These are phyloP conservation scores for Sinosuthora webbiana DNA, from an alignment of 2,113 vertebrate species.

Conservation along the genomic window DNA sequence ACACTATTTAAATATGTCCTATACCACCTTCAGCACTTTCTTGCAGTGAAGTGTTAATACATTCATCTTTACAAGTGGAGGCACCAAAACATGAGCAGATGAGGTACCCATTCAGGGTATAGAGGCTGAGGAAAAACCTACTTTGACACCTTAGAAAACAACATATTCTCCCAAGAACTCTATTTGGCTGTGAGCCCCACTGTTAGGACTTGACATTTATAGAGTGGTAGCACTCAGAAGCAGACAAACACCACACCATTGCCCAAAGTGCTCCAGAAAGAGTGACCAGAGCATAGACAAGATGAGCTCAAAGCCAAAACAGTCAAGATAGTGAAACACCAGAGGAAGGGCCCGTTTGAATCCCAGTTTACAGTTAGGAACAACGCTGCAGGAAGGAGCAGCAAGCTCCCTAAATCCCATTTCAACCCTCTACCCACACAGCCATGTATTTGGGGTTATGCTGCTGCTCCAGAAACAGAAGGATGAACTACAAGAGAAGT, in stretches of 20 bases:
- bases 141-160: neutral
- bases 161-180: neutral
- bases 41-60: neutral
- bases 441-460: neutral
- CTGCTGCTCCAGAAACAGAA: neutral
- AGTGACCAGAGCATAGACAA: neutral
- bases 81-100: neutral
- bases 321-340: neutral
- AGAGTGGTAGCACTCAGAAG: neutral
- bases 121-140: neutral
- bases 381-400: neutral
- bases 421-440: neutral
- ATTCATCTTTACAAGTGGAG: neutral
- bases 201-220: neutral
- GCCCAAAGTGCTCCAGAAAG: neutral
- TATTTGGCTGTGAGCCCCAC: neutral
- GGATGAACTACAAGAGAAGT: neutral
- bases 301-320: neutral
- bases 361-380: neutral
- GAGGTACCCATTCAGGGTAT: neutral
- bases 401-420: neutral
- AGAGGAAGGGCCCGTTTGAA: neutral
- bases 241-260: neutral
- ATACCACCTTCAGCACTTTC: neutral
- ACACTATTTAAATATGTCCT: neutral